Evolutionary conservation across 2,797 vertebrate species (phyloP).

Genomic region (Cyprinella venusta): DNA sequence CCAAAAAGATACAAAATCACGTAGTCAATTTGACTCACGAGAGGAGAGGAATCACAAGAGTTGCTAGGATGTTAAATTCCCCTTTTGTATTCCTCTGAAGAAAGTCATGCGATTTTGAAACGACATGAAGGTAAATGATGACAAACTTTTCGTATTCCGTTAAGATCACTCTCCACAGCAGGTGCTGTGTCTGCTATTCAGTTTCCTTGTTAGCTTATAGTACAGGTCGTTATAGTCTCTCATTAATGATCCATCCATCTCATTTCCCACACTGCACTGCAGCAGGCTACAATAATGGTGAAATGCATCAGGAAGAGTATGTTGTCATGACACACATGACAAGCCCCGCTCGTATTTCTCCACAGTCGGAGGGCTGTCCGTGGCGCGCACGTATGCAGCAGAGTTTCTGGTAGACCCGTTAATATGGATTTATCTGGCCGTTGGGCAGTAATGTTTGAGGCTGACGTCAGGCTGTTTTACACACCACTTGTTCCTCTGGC

Average conservation of each 20-base stretch:
- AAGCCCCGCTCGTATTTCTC: constrained; percentile 73
- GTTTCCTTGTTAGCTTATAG: constrained; percentile 47
- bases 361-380: constrained; percentile 39
- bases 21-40: background rate
- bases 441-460: constrained; percentile 69
- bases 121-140: constrained; percentile 1
- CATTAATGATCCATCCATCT: constrained; percentile 63
- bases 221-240: constrained; percentile 54
- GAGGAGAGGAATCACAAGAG: background rate
- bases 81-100: background rate
- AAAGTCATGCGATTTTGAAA: background rate
- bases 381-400: constrained; percentile 66
- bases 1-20: background rate
- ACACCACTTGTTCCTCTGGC: constrained; percentile 65
- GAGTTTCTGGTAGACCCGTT: constrained; percentile 73
- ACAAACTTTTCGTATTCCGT: constrained; percentile 1
- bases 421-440: constrained; percentile 81
- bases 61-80: background rate
- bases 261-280: constrained; percentile 42
- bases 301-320: constrained; percentile 67
- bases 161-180: constrained; percentile 25
- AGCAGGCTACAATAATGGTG: constrained; percentile 43
- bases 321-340: constrained; percentile 74
- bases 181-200: constrained; percentile 56
- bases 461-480: constrained; percentile 77